These are phyloP conservation scores for Erpetoichthys calabaricus DNA, from an alignment of 2,797 vertebrate species.

Conservation along the genomic window DNA sequence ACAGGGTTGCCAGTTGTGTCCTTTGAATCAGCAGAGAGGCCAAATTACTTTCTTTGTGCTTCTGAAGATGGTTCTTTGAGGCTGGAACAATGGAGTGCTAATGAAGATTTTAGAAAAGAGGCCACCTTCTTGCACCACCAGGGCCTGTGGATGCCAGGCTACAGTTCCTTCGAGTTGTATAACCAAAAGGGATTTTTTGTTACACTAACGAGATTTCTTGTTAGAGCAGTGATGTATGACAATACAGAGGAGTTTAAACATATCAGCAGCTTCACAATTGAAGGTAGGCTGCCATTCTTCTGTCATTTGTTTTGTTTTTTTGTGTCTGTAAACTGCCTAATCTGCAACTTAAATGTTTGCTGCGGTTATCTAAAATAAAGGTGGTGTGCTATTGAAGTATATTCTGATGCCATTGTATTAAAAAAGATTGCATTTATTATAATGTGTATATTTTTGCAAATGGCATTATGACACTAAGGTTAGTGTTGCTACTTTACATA, in stretches of 20 bases:
- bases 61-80: conserved; percentile 48
- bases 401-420: too few species aligned
- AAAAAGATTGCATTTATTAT: too few species aligned
- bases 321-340: background rate
- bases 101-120: conserved; percentile 52
- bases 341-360: background rate
- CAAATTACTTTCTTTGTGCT: conserved; percentile 81
- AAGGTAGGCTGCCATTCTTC: conserved; percentile 55
- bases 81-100: conserved; percentile 69
- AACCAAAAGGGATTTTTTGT: conserved; percentile 81
- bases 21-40: conserved; percentile 86
- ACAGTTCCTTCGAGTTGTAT: conserved; percentile 74
- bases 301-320: background rate
- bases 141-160: conserved; percentile 74
- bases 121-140: conserved; percentile 89
- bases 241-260: conserved; percentile 70
- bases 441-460: too few species aligned
- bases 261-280: conserved; percentile 77
- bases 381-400: too few species aligned
- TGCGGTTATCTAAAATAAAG: too few species aligned
- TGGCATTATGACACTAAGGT: too few species aligned
- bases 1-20: conserved; percentile 73
- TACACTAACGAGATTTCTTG: conserved; percentile 47
- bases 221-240: conserved; percentile 69
- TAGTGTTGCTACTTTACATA: too few species aligned